Evolutionary conservation across 2,113 vertebrate species (phyloP), one percentile per base, ranked within the genome.

Genomic region (Pungitius pungitius): DNA sequence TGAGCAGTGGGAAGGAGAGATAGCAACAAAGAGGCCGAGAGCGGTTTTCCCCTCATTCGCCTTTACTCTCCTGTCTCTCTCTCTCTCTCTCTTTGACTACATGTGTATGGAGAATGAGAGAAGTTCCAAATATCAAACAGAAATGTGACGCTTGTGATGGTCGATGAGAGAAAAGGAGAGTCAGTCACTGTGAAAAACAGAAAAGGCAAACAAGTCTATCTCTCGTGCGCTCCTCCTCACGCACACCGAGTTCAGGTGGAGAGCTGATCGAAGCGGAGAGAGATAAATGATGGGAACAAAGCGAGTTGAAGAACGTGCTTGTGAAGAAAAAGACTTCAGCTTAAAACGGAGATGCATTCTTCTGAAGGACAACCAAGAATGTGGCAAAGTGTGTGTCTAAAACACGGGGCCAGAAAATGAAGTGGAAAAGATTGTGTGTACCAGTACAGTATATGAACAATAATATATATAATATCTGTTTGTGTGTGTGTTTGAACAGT

Each of bases 1-100:
- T 75, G 81, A 89, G 71, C 83, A 60, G 52, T 85, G 77, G 8
- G 63, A 77, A 73, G 81, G 55, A 40, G 78, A 87, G 88, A 88
- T 89, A 79, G 90, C 85, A 90, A 90, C 91, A 90, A 88, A 88
- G 82, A 85, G 57, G 78, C 12, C 42, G 64, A 51, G 26, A 1
- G 17, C 52, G 81, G 79, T 82, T 26, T 59, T 57, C 56, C 9
- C 20, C 30, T 77, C 39, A 60, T 74, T 69, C 71, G 68, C 40
- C 47, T 42, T 75, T 61, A 63, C 65, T 75, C 61, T 76, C 52
- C 43, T 80, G 20, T 55, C 30, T 73, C 47, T 72, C 54, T 69
- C 15, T 35, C 10, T 18, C 22, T 17, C 17, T 63, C 24, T 22
- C 7, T 64, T 40, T 65, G 6, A 39, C 69, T 69, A 49, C 10